Conservation (phyloP, 2,888 invertebrate genomes). For the Linyphia triangularis region DNA sequence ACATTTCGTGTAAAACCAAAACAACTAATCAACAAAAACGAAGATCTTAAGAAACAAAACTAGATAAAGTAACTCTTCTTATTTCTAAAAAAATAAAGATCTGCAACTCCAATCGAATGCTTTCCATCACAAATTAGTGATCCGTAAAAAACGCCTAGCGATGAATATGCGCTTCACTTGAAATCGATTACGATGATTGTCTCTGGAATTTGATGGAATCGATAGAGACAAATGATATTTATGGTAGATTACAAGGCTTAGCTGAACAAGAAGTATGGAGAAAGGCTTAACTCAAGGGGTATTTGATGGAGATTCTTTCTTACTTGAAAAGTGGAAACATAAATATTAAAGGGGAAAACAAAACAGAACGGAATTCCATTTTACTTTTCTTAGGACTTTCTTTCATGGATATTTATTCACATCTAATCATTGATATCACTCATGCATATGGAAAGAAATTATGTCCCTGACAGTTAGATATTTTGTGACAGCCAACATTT, state of each 20-base stretch:
- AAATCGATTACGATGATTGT: conserved; percentile 31
- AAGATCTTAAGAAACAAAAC: no score
- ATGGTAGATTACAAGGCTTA: background rate
- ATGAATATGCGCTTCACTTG: conserved; percentile 14
- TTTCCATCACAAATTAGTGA: conserved; percentile 16
- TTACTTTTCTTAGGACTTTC: background rate
- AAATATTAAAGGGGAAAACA: background rate
- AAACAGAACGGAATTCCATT: background rate
- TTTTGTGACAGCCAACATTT: no score
- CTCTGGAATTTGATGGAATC: conserved; percentile 26
- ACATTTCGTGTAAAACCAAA: no score
- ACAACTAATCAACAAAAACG: no score
- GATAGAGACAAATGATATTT: conserved; percentile 15
- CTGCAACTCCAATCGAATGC: background rate
- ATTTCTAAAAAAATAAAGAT: background rate
- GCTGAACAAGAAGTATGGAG: background rate
- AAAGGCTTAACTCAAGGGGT: background rate
- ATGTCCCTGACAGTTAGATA: no score
- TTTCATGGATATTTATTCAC: no score
- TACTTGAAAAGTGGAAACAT: background rate
- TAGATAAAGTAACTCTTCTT: no score
- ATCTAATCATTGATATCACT: no score
- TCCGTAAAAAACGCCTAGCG: background rate
- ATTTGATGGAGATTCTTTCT: background rate
- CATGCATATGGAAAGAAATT: no score